Conservation (phyloP, 2,113 vertebrate genomes). For the Sinocyclocheilus anophthalmus region DNA sequence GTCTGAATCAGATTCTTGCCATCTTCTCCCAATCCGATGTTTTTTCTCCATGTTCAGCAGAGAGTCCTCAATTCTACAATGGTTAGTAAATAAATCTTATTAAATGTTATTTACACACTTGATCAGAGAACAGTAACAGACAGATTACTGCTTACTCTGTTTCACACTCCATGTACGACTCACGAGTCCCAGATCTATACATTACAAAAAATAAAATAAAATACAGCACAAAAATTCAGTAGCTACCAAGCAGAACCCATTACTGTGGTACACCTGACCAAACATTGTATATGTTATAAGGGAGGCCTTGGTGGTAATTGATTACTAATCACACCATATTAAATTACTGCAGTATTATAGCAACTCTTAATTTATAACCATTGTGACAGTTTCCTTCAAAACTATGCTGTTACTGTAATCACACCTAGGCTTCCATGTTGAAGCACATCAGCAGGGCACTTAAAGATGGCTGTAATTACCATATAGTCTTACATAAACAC, state of each 20-base stretch:
- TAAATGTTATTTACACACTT: too few species aligned
- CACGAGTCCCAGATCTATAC: too few species aligned
- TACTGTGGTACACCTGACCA: background rate
- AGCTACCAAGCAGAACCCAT: background rate
- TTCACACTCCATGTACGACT: too few species aligned
- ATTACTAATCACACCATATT: background rate
- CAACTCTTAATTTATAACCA: background rate
- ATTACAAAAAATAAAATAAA: too few species aligned
- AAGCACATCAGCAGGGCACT: background rate
- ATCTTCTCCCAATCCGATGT: too few species aligned
- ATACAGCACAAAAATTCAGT: background rate
- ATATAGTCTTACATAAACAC: too few species aligned
- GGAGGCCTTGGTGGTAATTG: background rate
- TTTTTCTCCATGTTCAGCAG: too few species aligned
- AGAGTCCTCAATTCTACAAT: too few species aligned
- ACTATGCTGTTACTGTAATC: background rate
- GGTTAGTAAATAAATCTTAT: too few species aligned
- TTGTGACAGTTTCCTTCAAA: background rate
- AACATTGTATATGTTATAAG: background rate
- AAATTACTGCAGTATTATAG: background rate
- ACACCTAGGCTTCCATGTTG: background rate
- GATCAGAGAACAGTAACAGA: too few species aligned
- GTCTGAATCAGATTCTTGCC: too few species aligned
- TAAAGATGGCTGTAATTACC: background rate
- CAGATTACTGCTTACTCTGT: too few species aligned